Evolutionary conservation across 2,797 vertebrate genomes (phyloP), one percentile per base, ranked within the genome.

Genomic region (Heteromormyrus szaboi): DNA sequence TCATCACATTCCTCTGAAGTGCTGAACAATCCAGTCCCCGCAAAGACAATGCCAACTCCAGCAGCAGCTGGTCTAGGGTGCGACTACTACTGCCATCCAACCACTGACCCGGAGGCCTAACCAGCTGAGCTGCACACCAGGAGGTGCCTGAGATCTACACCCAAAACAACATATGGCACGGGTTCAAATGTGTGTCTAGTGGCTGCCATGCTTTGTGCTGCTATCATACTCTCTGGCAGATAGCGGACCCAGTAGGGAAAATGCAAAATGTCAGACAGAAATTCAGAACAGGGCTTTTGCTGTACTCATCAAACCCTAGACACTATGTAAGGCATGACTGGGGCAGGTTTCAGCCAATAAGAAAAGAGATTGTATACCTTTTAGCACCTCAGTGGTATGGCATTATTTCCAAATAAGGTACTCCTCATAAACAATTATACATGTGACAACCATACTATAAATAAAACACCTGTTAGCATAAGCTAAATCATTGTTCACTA

Each of bases 81-180:
- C 22, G 0, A 29, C 25, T 25, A 4, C 62, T 29, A 33, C 9
- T 29, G 62, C 62, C 25, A 4, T 68, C 62, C 8, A 12, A 29
- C 14, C 68, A 41, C 14, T 4, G 29, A 4, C 14, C 11, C 3
- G 95, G 59, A n/a, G 96, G 94, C 79, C 22, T 62, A 25, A 65
- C 7, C 8, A 29, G 62, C 62, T 11, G 22, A 41, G 29, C 68
- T 12, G 1, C 68, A 41, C 14, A 0, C 37, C 29, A 76, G 37
- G 68, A 41, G 11, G 33, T 95, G 94, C 11, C 95, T 95, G 0
- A 96, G 1, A 84, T 41, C 44, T 83, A 37, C 37, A 54, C 53
- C 53, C 17, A 85, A 11, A 48, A 50, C 8, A 9, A 25, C 22
- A 4, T 22, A 25, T 85, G 46, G 4, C n/a, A 85, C 22, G 1